Evolutionary conservation across 2,113 vertebrate genomes (phyloP).

Genomic region (Lonchura striata): DNA sequence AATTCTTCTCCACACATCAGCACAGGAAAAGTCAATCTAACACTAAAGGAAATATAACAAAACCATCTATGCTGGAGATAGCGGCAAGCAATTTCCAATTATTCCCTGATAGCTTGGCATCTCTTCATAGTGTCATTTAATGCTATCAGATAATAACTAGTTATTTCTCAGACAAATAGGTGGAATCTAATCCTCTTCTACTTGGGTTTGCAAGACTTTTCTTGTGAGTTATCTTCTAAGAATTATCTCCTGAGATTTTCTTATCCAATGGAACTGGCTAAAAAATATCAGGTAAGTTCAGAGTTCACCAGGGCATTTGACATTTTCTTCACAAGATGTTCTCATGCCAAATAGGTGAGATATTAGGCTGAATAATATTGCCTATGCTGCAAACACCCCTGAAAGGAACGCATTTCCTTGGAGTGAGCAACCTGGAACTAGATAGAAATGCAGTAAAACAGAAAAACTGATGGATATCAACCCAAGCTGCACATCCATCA

Average conservation of each 20-base stretch:
- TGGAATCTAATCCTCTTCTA: background rate
- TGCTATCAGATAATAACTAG: slow-evolving; percentile 11
- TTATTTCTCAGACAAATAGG: slow-evolving; percentile 33
- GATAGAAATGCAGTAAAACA: background rate
- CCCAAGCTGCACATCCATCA: background rate
- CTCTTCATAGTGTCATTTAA: background rate
- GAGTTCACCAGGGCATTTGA: background rate
- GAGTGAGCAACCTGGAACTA: background rate
- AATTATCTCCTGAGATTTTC: background rate
- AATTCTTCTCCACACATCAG: background rate
- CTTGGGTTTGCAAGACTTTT: background rate
- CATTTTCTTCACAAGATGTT: background rate
- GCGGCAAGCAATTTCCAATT: slow-evolving; percentile 29
- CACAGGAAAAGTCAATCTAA: background rate
- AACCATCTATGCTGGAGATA: background rate
- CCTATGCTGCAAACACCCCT: background rate
- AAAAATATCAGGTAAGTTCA: background rate
- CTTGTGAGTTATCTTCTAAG: background rate
- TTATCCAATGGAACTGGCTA: background rate
- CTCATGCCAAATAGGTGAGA: background rate
- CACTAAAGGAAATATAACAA: background rate
- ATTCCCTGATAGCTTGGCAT: background rate
- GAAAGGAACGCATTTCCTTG: background rate
- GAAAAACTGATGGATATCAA: background rate
- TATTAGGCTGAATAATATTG: background rate